Percentiles rank a stretch among this genome's conserved stretches.
Conservation (phyloP, 2,797 vertebrate species). For the Perodicticus potto region DNA sequence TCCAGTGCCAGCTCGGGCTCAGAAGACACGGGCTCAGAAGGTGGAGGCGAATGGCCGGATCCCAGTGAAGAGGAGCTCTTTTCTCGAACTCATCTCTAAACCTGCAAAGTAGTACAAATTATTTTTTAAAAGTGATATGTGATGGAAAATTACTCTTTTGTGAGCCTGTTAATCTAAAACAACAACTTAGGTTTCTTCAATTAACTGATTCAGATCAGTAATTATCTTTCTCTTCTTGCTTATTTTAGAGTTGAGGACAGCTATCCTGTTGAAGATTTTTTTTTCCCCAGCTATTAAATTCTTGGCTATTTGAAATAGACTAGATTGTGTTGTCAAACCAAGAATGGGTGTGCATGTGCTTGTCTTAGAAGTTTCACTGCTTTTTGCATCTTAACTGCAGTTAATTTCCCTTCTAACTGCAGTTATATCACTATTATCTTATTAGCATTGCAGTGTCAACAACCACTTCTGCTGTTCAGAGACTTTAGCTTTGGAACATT, state of each 20-base stretch:
- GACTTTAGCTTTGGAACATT: slow-evolving; percentile 88
- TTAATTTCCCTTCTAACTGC: slow-evolving; percentile 88
- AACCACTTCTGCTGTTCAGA: slow-evolving; percentile 90
- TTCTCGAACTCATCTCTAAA: slow-evolving; percentile 92
- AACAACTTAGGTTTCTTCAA: slow-evolving; percentile 92
- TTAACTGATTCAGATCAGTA: slow-evolving; percentile 92
- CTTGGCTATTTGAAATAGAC: slow-evolving; percentile 93
- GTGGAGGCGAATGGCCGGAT: slow-evolving; percentile 88
- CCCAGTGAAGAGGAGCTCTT: slow-evolving; percentile 89
- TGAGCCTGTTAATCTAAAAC: slow-evolving; percentile 90
- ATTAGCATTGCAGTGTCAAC: slow-evolving; percentile 86
- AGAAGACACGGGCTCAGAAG: slow-evolving; percentile 90
- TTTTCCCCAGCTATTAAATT: slow-evolving; percentile 83
- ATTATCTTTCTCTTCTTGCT: slow-evolving; percentile 92
- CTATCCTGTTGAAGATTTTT: slow-evolving; percentile 86
- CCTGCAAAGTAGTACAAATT: slow-evolving; percentile 85
- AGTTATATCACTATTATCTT: slow-evolving; percentile 87
- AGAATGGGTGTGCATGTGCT: slow-evolving; percentile 97
- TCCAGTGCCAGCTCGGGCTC: slow-evolving; percentile 92
- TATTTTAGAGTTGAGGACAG: slow-evolving; percentile 92
- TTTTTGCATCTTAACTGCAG: slow-evolving; percentile 90
- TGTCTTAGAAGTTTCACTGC: slow-evolving; percentile 93
- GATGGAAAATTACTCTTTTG: slow-evolving; percentile 89
- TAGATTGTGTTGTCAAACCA: slow-evolving; percentile 93
- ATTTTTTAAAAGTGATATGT: slow-evolving; percentile 76